Percentiles rank a stretch among this genome's conserved stretches.
Evolutionary conservation across 1,140 invertebrate genomes (phyloP).

Genomic region (Octopus bimaculoides): DNA sequence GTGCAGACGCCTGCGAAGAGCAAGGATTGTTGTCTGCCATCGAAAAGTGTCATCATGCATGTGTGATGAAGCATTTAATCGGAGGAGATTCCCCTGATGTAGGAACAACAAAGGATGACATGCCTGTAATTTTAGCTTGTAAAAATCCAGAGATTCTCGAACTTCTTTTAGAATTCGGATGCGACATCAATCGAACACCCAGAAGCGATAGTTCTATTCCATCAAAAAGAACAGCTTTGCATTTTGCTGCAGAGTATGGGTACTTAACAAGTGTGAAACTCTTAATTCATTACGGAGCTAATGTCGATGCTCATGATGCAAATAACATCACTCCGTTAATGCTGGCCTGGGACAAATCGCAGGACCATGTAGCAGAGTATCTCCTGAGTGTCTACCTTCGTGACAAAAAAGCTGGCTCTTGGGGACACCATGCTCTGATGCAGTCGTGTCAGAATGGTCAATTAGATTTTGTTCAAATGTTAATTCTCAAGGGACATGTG

Average conservation of each 20-base stretch:
- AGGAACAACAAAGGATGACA: neutral
- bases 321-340: conserved; percentile 1
- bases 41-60: conserved; percentile 6
- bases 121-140: neutral
- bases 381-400: neutral
- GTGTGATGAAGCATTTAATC: conserved; percentile 12
- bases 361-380: neutral
- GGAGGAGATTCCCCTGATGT: neutral
- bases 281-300: conserved; percentile 6
- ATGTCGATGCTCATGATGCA: neutral
- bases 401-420: neutral
- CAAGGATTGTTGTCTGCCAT: conserved; percentile 3
- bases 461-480: neutral
- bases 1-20: conserved; percentile 8
- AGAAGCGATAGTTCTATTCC: neutral
- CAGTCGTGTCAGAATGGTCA: neutral
- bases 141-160: conserved; percentile 15
- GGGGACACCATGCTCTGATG: conserved; percentile 2
- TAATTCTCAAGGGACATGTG: neutral
- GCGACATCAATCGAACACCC: neutral
- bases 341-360: neutral
- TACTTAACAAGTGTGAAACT: conserved; percentile 9
- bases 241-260: conserved; percentile 11
- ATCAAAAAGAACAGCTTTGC: conserved; percentile 2
- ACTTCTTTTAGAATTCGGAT: conserved; percentile 14